Evolutionary conservation across 2,113 vertebrate species (phyloP), one percentile per base, ranked within the genome.

Genomic region (Brienomyrus longianalis): DNA sequence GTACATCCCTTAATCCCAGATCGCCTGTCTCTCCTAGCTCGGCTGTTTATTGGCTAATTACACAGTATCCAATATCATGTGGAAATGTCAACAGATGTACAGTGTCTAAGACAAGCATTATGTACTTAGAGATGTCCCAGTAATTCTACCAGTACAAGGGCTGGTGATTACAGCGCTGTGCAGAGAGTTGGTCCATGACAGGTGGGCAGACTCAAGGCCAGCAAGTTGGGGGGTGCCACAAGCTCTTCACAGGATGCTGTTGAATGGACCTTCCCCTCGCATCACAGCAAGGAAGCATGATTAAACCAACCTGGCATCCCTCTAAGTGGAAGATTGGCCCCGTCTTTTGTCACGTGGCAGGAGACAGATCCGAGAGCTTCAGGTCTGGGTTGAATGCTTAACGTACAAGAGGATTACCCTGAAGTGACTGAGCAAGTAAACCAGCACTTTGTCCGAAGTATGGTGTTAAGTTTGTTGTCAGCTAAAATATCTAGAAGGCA

Each of bases 51-150:
- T 43, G 74, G 74, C 74, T 96, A 96, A 97, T 96, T 95, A 97
- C 94, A 94, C 90, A 92, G 95, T 94, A 93, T 94, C 94, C 89
- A 91, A 93, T 93, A 93, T 92, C 90, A 89, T 91, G 89, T 92
- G 93, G 91, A 95, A 96, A 97, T 93, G 94, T 94, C 94, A 95
- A 94, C 96, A 97, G 96, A 96, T 97, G 97, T 95, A 95, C 93
- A 66, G 92, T 2, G 91, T 95, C 95, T 95, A 94, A 95, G 92
- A 95, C 94, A 92, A 95, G 96, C 96, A 95, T 96, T 96, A 95
- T 94, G 93, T 94, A 94, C 95, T 96, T 95, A 96, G 87, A 92
- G 92, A 92, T 89, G 90, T 92, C 92, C 91, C 84, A 90, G 90
- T 90, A 90, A 94, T 91, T 89, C 92, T 77, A 92, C 91, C 92